Percentiles rank a stretch among this genome's conserved stretches.
Conservation (phyloP, 2,797 vertebrate species). For the Enoplosus armatus region DNA sequence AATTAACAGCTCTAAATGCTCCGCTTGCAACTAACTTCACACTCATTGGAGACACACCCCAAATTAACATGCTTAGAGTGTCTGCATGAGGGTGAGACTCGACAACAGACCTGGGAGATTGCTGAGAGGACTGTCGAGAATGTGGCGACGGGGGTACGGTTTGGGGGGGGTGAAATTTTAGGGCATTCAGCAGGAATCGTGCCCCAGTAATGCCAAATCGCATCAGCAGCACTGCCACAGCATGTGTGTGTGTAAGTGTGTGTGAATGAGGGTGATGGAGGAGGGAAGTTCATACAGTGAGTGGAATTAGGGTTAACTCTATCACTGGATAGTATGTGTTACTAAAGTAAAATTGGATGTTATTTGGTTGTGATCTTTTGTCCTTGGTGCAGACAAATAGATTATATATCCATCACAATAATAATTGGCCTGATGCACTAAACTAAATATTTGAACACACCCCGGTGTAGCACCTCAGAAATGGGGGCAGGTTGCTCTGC, state of each 20-base stretch:
- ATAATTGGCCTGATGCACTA: slow-evolving; percentile 37
- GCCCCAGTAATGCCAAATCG: slow-evolving; percentile 81
- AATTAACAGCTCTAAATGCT: neutral
- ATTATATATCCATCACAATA: slow-evolving; percentile 35
- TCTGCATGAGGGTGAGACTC: neutral
- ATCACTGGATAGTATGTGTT: neutral
- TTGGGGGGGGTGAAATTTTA: slow-evolving; percentile 60
- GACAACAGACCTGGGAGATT: slow-evolving; percentile 21
- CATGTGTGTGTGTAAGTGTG: slow-evolving; percentile 42
- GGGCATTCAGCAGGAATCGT: slow-evolving; percentile 76
- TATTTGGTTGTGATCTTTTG: slow-evolving; percentile 9
- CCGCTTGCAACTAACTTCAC: neutral
- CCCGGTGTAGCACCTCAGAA: slow-evolving; percentile 55
- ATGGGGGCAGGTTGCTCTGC: slow-evolving; percentile 64
- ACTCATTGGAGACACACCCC: neutral
- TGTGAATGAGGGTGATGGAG: slow-evolving; percentile 17
- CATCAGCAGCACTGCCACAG: slow-evolving; percentile 66
- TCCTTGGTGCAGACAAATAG: slow-evolving; percentile 10
- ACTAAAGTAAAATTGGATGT: slow-evolving; percentile 2
- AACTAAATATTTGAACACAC: slow-evolving; percentile 64
- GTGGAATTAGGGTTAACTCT: slow-evolving; percentile 30
- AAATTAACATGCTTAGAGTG: slow-evolving; percentile 34
- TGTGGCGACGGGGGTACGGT: slow-evolving; percentile 47
- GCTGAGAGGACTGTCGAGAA: slow-evolving; percentile 39
- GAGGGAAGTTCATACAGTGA: slow-evolving; percentile 33